Evolutionary conservation across 2,888 invertebrate genomes (phyloP).

Genomic region (Agrotis puta): DNA sequence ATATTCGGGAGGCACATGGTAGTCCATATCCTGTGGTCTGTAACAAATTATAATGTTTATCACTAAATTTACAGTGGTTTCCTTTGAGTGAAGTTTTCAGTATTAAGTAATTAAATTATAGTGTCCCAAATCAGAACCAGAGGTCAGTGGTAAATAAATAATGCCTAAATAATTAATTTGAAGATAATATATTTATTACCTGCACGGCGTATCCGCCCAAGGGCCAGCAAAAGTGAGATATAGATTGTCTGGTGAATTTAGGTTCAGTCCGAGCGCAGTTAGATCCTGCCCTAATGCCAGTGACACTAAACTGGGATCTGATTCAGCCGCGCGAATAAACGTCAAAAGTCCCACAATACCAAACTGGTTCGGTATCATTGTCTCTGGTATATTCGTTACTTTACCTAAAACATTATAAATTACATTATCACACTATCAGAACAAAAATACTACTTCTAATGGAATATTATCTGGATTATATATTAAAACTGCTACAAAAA

Average conservation of each 20-base stretch:
- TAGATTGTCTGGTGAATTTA: conserved; percentile 99
- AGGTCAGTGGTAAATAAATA: not conserved
- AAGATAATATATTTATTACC: conserved; percentile 77
- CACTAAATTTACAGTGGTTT: not conserved
- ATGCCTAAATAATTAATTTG: not conserved
- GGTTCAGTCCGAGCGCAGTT: conserved; percentile 99
- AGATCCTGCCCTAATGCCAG: conserved; percentile 99
- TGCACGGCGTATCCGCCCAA: conserved; percentile 99
- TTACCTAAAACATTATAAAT: conserved; percentile 92
- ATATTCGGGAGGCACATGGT: conserved; percentile 99
- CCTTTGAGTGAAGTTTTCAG: not conserved
- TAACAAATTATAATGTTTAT: conserved; percentile 56
- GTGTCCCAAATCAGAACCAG: too few relatives aligned
- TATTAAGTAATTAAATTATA: not conserved
- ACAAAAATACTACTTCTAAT: conserved; percentile 55
- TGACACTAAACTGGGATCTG: conserved; percentile 98
- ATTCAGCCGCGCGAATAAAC: conserved; percentile 99
- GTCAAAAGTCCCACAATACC: conserved; percentile 99
- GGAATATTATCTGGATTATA: conserved; percentile 62
- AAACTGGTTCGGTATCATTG: conserved; percentile 99
- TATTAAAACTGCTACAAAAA: conserved; percentile 68
- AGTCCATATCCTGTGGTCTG: conserved; percentile 99
- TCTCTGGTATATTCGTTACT: conserved; percentile 99
- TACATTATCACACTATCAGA: conserved; percentile 33
- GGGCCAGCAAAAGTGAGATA: conserved; percentile 99